These are phyloP conservation scores for Homarus americanus DNA, from an alignment of 1,140 invertebrate species.

Conservation along the genomic window DNA sequence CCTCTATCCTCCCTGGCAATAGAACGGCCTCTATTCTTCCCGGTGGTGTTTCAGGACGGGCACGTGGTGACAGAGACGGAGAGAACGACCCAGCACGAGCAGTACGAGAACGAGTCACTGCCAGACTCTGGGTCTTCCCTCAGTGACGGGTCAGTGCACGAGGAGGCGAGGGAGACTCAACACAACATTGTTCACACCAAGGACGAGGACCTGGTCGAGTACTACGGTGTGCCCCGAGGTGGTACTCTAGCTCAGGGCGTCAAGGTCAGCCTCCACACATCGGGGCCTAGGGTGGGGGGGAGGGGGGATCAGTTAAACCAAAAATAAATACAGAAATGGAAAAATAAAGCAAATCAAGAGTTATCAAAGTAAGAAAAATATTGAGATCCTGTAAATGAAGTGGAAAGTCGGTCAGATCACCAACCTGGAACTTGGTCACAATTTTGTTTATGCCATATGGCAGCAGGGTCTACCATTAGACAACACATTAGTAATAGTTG, in stretches of 20 bases:
- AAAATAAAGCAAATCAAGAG: no score
- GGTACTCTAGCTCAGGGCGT: conserved; percentile 76
- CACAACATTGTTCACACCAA: conserved; percentile 80
- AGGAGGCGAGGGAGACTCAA: conserved; percentile 80
- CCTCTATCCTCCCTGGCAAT: background rate
- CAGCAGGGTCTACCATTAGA: no score
- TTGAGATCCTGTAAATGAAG: no score
- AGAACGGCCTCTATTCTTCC: background rate
- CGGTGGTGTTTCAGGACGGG: conserved; percentile 79
- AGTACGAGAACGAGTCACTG: conserved; percentile 81
- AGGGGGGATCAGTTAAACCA: no score
- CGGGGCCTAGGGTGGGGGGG: no score
- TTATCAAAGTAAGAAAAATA: no score
- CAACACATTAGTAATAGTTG: no score
- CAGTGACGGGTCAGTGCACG: conserved; percentile 78
- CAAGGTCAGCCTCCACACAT: conserved; percentile 71
- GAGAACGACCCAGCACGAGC: conserved; percentile 81
- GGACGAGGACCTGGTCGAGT: conserved; percentile 78
- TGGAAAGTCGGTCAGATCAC: no score
- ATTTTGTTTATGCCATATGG: no score
- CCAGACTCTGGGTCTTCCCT: conserved; percentile 77
- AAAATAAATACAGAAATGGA: no score
- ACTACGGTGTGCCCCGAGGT: conserved; percentile 77
- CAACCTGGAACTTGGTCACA: no score
- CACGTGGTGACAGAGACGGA: conserved; percentile 88